These are phyloP conservation scores for Symphodus melops DNA, from an alignment of 2,113 vertebrate species.

Conservation along the genomic window DNA sequence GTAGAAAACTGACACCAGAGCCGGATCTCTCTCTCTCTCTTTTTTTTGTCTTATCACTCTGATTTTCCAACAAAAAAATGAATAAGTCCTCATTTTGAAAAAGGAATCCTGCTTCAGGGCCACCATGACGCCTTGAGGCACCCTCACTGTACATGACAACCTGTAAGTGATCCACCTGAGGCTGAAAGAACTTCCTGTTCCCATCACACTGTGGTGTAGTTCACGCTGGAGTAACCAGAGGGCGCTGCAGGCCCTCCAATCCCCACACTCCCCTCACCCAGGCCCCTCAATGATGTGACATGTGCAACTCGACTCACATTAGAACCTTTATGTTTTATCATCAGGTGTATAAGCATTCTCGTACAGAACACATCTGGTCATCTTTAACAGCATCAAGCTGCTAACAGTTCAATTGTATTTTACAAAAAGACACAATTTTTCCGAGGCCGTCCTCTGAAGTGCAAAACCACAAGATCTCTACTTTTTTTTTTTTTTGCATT, in stretches of 20 bases:
- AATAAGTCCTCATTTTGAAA: not conserved
- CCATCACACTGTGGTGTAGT: conserved; percentile 38
- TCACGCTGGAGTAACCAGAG: conserved; percentile 46
- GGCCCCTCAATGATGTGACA: conserved; percentile 39
- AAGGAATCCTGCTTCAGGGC: not conserved
- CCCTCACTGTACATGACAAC: not conserved
- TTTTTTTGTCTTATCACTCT: too few relatives aligned
- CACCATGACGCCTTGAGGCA: not conserved
- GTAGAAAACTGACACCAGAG: too few relatives aligned
- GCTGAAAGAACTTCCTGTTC: not conserved
- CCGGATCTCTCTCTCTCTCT: too few relatives aligned
- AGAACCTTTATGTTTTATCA: conserved; percentile 77
- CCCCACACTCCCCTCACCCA: conserved; percentile 1
- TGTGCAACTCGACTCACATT: conserved; percentile 54
- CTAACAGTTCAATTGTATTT: conserved; percentile 76
- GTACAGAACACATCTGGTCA: conserved; percentile 83
- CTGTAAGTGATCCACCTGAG: not conserved
- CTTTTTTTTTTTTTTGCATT: conserved; percentile 73
- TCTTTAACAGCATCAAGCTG: conserved; percentile 82
- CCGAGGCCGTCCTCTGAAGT: conserved; percentile 70
- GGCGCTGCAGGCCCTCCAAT: conserved; percentile 59
- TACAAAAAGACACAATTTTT: conserved; percentile 82
- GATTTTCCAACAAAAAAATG: too few relatives aligned
- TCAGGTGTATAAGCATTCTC: conserved; percentile 77
- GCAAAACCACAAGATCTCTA: conserved; percentile 79